phyloP scores from a whole-genome alignment of 2,113 vertebrate species.

The Rissa tridactyla region DNA sequence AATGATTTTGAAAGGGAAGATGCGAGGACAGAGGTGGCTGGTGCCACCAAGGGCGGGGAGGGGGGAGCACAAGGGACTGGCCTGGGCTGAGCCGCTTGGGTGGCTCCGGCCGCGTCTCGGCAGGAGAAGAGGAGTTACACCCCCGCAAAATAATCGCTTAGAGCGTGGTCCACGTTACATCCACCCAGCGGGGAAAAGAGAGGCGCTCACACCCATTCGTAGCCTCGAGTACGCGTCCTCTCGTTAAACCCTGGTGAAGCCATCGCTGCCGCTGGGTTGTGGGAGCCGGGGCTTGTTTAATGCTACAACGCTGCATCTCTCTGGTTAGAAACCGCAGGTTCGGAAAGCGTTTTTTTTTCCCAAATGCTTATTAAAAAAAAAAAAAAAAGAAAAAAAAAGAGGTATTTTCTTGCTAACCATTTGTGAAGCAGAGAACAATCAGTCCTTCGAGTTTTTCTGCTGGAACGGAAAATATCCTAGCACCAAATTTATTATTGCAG shows the following conservation, averaged over 20 bases:
- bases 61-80: not conserved
- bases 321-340: not conserved
- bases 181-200: not conserved
- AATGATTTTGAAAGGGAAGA: not conserved
- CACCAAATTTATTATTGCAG: not conserved
- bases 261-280: accelerated
- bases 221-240: not conserved
- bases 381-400: not conserved
- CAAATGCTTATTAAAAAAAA: not conserved
- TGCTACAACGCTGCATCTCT: accelerated
- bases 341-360: not conserved
- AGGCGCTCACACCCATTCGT: not conserved
- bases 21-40: not conserved
- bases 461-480: not conserved
- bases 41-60: not conserved
- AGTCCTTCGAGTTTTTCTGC: not conserved
- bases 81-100: not conserved
- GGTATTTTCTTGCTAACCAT: not conserved
- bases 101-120: not conserved
- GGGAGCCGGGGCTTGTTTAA: not conserved
- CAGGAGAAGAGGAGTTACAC: not conserved
- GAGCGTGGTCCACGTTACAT: accelerated
- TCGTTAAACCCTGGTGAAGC: not conserved
- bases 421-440: not conserved
- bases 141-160: not conserved